Conservation (phyloP, 35 echinoderm and acorn worm species). For the Ptychodera flava region DNA sequence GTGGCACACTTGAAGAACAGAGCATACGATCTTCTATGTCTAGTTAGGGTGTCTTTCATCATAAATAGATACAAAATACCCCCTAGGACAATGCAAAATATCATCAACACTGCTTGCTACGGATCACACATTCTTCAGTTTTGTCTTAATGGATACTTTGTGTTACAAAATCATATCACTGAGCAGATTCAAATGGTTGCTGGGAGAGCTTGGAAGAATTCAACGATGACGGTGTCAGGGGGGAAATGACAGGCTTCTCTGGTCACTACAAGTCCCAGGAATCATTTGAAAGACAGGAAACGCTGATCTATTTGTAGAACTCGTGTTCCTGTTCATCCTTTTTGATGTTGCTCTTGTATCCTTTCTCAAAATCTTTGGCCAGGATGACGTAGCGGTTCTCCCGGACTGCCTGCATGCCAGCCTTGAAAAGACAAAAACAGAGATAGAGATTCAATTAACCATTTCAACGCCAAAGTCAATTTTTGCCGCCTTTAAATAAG, state of each 20-base stretch:
- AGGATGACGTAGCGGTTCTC: constrained; percentile 95
- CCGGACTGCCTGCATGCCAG: constrained; percentile 91
- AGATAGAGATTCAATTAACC: not conserved
- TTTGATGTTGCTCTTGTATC: constrained; percentile 97
- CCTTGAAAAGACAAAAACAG: constrained; percentile 25
- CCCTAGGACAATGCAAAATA: too few species aligned
- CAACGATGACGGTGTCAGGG: too few species aligned
- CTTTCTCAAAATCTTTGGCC: constrained; percentile 98
- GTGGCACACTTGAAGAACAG: not conserved
- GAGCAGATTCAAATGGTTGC: too few species aligned
- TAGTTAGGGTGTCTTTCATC: too few species aligned
- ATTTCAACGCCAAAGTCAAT: not conserved
- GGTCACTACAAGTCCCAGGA: too few species aligned
- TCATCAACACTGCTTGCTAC: not conserved
- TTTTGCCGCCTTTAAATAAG: too few species aligned
- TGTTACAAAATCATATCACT: too few species aligned
- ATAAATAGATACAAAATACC: too few species aligned
- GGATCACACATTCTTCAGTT: not conserved
- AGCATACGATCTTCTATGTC: not conserved
- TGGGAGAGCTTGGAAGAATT: too few species aligned
- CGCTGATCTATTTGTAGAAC: constrained; percentile 99
- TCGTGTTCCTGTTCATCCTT: constrained; percentile 96
- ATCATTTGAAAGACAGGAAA: too few species aligned
- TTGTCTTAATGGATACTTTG: too few species aligned
- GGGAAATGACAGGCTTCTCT: too few species aligned